Evolutionary conservation across 1,140 invertebrate genomes (phyloP).

Genomic region (Anagrus nilaparvatae): DNA sequence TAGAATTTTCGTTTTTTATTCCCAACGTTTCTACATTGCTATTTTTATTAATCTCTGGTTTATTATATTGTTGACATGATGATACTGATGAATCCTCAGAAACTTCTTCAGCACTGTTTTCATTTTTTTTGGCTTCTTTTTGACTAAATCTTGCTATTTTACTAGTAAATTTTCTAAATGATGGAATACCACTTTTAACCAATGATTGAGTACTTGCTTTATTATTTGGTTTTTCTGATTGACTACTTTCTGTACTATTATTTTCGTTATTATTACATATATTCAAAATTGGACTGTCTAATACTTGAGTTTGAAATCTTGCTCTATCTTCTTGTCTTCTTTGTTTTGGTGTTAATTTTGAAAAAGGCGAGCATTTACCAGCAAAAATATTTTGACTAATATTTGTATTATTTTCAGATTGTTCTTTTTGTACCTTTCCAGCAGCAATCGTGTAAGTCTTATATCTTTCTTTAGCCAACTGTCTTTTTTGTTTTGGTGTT

Average conservation of each 20-base stretch:
- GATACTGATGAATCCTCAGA: background rate
- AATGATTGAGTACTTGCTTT: conserved; percentile 18
- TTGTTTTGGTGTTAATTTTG: conserved; percentile 55
- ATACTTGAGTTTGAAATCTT: conserved; percentile 59
- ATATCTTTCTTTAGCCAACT: conserved; percentile 61
- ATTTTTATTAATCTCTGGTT: too few relatives aligned
- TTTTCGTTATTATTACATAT: conserved; percentile 8
- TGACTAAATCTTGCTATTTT: conserved; percentile 1
- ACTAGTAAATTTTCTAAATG: conserved; percentile 36
- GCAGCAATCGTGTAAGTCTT: conserved; percentile 68
- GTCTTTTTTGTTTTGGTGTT: conserved; percentile 66
- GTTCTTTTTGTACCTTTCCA: conserved; percentile 38
- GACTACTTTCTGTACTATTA: conserved; percentile 26
- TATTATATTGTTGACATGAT: too few relatives aligned
- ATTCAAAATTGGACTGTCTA: conserved; percentile 31
- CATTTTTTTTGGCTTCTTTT: background rate
- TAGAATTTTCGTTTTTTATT: too few relatives aligned
- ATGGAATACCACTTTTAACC: conserved; percentile 38
- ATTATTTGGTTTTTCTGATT: conserved; percentile 24
- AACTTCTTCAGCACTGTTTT: background rate
- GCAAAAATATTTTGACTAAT: conserved; percentile 20
- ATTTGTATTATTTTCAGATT: conserved; percentile 24
- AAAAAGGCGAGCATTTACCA: conserved; percentile 31
- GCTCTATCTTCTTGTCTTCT: conserved; percentile 54
- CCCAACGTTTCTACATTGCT: too few relatives aligned